Evolutionary conservation across 2,888 invertebrate species (phyloP), one percentile per base, ranked within the genome.

Genomic region (Cataglyphis cursor): DNA sequence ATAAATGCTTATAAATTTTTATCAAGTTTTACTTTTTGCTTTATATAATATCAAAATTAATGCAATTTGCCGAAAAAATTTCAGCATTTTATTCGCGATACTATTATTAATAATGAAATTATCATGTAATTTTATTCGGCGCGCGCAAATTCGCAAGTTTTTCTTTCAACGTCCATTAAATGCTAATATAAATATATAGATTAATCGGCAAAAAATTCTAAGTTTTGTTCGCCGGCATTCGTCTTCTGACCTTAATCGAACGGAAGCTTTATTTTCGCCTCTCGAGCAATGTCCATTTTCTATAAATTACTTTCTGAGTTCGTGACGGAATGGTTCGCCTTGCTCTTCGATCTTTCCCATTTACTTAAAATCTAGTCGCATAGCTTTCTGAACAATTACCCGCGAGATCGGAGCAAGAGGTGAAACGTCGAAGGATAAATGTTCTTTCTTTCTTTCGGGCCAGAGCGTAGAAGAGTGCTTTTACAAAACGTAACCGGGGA

Each of bases 381-480:
- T 75, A 74, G 81, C 75, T 82, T 84, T 84, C 84, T 70, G 84
- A 82, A 80, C 84, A 76, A 84, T 84, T 84, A 76, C 68, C 84
- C 82, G 59, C 68, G 75, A 48, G 41, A n/a, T 54, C 24, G 28
- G 38, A 59, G 35, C 44, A 82, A 61, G 24, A 48, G 24, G 62
- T 57, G 57, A 35, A 51, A 74, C 57, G 62, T 82, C 48, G 75
- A 82, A 82, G 70, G 41, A 44, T 18, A 61, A 61, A 44, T 21
- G 80, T 59, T 51, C 35, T 10, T 54, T 38, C 38, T 68, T 68
- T 75, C 61, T 70, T 70, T 76, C 80, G 61, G 35, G 18, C 21
- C 59, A 70, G 38, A 70, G 54, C 21, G 57, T 57, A 73, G n/a
- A 70, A 73, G 57, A 76, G 59, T 61, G 41, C 80, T 80, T 75